Base-by-base conservation (phyloP, 2,113 vertebrate genomes). In the Clinocottus analis region DNA sequence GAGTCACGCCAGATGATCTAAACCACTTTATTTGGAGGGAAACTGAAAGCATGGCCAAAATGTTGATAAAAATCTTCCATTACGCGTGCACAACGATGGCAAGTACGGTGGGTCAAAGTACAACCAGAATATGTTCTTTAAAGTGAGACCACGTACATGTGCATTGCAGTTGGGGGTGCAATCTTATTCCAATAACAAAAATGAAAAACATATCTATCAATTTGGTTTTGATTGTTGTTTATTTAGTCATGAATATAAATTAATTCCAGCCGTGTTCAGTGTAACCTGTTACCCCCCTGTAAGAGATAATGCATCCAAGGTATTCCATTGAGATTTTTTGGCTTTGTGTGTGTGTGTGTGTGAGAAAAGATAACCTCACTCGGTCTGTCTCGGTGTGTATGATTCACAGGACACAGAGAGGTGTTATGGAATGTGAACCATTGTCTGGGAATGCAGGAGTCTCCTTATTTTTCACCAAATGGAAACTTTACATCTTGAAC, bases 391-490 rank as follows among this genome's bases (percentile, higher is more conserved):
- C 73, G 29, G 77, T 59, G 75, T 79, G 80, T 87, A 76, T 92
- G 90, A 93, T 90, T 92, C 93, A 93, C 87, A 84, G 84, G 79
- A 82, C 87, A 86, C 77, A 73, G 49, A 80, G 87, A 88, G 65
- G 79, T 91, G 86, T 92, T 84, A 64, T 79, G 90, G 92, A 93
- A 94, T 93, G 91, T 93, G 88, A 94, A 90, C 92, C 89, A 91
- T 94, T 93, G 93, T 94, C 94, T 94, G 92, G 92, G 94, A 95
- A 94, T 94, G 93, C 85, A 84, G 89, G 89, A 92, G 85, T 90
- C 90, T 93, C 86, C 78, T 83, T 89, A 90, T 92, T 82, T 85
- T 80, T 55, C 76, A 85, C 80, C 85, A 53, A 91, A 89, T 92
- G 90, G 93, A 92, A 94, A 93, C 72, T 90, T 89, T 74, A 33